Conservation (phyloP, 35 echinoderm and acorn worm genomes). For the Heliocidaris tuberculata region DNA sequence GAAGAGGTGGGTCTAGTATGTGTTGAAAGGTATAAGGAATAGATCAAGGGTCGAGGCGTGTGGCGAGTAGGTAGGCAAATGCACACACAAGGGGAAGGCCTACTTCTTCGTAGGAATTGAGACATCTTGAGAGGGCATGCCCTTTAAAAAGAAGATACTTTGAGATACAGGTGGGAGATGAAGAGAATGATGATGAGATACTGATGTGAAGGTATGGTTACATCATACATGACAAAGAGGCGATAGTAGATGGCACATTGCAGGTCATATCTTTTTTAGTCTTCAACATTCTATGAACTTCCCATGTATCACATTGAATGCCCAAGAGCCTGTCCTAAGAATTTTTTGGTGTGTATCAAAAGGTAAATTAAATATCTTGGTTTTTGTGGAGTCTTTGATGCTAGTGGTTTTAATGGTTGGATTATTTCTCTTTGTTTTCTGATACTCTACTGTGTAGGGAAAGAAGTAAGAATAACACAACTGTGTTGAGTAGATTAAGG, state of each 20-base stretch:
- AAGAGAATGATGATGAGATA: background rate
- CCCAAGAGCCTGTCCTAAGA: background rate
- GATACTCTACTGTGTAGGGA: too few relatives aligned
- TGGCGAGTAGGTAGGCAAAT: background rate
- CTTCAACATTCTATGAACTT: too few relatives aligned
- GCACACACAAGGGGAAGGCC: background rate
- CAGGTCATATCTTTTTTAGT: background rate
- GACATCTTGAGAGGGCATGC: background rate
- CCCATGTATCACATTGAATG: background rate
- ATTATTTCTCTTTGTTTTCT: background rate
- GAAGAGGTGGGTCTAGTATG: background rate
- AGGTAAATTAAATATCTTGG: background rate
- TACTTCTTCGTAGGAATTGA: background rate
- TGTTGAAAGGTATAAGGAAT: background rate
- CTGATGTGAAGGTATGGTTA: background rate
- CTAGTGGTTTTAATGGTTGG: too few relatives aligned
- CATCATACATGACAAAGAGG: background rate
- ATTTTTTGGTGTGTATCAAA: too few relatives aligned
- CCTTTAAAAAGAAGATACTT: conserved; percentile 7
- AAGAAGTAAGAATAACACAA: background rate
- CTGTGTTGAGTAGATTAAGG: background rate
- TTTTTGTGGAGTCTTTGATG: background rate
- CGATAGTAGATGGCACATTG: background rate
- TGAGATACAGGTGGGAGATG: background rate
- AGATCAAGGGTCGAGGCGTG: background rate